A percentile compares a stretch with the other conserved stretches of the same genome.
Conservation (phyloP, 2,113 vertebrate genomes). For the Hippocampus zosterae region DNA sequence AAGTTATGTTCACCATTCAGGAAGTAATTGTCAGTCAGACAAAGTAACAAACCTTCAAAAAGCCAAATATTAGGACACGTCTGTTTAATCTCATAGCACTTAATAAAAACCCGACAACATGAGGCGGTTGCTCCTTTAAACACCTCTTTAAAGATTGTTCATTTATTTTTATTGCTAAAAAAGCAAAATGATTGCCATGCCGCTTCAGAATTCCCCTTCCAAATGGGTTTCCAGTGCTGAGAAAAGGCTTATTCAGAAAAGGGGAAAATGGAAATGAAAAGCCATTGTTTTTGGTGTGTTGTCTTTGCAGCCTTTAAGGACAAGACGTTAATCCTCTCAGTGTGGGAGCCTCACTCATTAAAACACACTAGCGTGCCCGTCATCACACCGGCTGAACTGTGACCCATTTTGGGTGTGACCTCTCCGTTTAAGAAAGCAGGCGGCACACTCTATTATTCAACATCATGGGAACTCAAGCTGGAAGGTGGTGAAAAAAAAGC, state of each 20-base stretch:
- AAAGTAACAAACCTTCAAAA: neutral
- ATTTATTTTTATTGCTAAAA: neutral
- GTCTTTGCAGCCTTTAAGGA: conserved; percentile 32
- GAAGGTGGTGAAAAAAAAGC: conserved; percentile 16
- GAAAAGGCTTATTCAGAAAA: neutral
- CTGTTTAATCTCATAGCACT: neutral
- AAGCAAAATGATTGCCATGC: neutral
- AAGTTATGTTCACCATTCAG: too few species aligned
- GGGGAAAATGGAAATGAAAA: conserved; percentile 8
- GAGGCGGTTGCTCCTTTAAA: neutral
- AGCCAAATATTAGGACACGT: neutral
- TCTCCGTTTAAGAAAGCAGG: conserved; percentile 44
- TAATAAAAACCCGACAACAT: neutral
- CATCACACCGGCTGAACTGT: conserved; percentile 50
- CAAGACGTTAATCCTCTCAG: conserved; percentile 55
- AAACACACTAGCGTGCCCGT: conserved; percentile 41
- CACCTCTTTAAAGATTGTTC: neutral
- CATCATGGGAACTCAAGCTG: conserved; percentile 56
- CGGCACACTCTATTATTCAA: conserved; percentile 47
- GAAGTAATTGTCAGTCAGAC: neutral
- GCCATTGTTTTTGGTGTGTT: conserved; percentile 14
- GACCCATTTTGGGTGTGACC: conserved; percentile 63
- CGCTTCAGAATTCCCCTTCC: neutral
- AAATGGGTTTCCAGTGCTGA: neutral
- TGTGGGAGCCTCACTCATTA: conserved; percentile 60